These are phyloP conservation scores for Promerops cafer DNA, from an alignment of 2,113 vertebrate genomes.

Conservation along the genomic window DNA sequence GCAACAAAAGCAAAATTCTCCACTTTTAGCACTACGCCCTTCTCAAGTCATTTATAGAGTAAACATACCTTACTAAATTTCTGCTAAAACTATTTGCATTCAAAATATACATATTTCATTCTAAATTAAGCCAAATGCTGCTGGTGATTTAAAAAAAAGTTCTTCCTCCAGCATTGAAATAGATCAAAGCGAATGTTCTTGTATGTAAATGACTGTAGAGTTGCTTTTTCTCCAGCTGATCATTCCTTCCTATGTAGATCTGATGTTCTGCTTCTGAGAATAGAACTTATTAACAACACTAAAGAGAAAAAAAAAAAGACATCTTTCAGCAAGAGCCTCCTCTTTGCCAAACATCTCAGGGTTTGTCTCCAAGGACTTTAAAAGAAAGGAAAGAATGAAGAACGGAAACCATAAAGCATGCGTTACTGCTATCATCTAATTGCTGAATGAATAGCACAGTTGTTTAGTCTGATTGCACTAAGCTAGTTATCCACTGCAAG, in stretches of 20 bases:
- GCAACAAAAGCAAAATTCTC: neutral
- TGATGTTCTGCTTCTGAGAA: constrained; percentile 65
- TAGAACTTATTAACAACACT: constrained; percentile 64
- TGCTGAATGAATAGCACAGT: constrained; percentile 76
- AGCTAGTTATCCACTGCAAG: constrained; percentile 71
- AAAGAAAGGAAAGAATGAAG: constrained; percentile 75
- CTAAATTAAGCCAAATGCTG: constrained; percentile 21
- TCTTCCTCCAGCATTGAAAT: neutral
- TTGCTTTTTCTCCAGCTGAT: constrained; percentile 6
- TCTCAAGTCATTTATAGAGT: neutral
- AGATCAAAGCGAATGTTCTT: neutral
- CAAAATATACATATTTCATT: constrained; percentile 15
- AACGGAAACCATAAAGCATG: constrained; percentile 77
- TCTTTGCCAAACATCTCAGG: constrained; percentile 69
- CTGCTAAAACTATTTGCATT: constrained; percentile 25
- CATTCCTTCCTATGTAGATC: constrained; percentile 25
- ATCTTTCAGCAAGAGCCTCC: constrained; percentile 67
- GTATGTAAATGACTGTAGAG: neutral
- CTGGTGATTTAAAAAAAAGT: neutral
- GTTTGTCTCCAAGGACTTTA: constrained; percentile 72
- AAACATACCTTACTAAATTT: neutral
- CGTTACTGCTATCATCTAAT: constrained; percentile 75
- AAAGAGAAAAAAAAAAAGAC: constrained; percentile 36
- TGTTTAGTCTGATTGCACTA: constrained; percentile 77
- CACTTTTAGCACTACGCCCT: neutral